Conservation (phyloP, 2,888 invertebrate genomes). For the Pocota personata region DNA sequence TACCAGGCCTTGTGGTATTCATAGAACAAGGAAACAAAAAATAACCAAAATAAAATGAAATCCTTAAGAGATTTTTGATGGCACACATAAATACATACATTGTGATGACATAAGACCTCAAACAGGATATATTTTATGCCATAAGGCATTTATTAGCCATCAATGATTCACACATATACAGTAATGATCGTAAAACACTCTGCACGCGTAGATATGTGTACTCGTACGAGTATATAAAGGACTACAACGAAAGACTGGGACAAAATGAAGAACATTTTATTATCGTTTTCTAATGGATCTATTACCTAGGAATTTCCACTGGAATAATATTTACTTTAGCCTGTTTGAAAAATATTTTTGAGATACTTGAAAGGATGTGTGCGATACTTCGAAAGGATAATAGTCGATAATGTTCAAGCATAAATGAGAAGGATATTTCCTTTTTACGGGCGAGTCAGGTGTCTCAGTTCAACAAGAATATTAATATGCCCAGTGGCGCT, state of each 20-base stretch:
- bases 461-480: no score
- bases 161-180: conserved; percentile 16
- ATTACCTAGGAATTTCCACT: conserved; percentile 7
- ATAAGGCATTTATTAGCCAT: conserved; percentile 35
- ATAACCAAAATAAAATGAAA: conserved; percentile 12
- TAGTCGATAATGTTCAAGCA: not conserved
- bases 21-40: not conserved
- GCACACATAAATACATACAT: conserved; percentile 31
- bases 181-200: conserved; percentile 5
- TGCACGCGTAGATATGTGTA: not conserved
- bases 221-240: not conserved
- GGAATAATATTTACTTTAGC: not conserved
- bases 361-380: not conserved
- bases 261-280: not conserved
- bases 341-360: not conserved
- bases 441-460: not conserved
- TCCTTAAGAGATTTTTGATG: conserved; percentile 47
- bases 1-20: not conserved
- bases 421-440: not conserved
- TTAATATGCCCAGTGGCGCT: no score
- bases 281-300: not conserved
- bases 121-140: not conserved
- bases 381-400: not conserved
- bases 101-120: not conserved
- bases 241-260: not conserved